Percentiles rank a stretch among this genome's conserved stretches.
phyloP scores from a whole-genome alignment of 2,888 invertebrate species.

The Polyploca ridens region DNA sequence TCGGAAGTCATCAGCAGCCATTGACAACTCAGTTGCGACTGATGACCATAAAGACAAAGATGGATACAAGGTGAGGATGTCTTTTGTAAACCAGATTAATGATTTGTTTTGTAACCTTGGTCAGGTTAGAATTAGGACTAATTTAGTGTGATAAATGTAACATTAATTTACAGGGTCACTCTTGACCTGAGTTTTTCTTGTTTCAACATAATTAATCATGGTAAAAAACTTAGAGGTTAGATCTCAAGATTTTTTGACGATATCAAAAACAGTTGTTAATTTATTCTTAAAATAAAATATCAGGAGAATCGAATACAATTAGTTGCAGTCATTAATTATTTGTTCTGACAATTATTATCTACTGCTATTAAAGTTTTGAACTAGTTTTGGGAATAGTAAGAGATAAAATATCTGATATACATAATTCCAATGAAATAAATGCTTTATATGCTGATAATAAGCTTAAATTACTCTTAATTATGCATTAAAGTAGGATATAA shows the following conservation, averaged over 20 bases:
- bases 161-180: neutral
- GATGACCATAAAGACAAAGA: constrained; percentile 87
- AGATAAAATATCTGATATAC: neutral
- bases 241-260: too few species aligned
- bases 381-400: neutral
- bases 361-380: neutral
- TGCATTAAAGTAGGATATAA: neutral
- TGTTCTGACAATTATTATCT: too few species aligned
- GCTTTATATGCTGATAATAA: neutral
- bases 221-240: too few species aligned
- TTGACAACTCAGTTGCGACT: constrained; percentile 82
- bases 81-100: neutral
- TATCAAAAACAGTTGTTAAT: too few species aligned
- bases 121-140: neutral
- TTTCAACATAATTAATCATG: neutral
- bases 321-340: too few species aligned
- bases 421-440: neutral
- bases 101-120: neutral
- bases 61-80: constrained; percentile 86
- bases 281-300: too few species aligned
- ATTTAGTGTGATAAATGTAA: neutral
- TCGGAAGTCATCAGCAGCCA: constrained; percentile 80
- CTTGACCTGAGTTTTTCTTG: neutral
- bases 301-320: too few species aligned
- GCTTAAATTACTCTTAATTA: neutral